Evolutionary conservation across 37 sponge, comb jelly and placozoan species (phyloP).

Genomic region (Eunapius fragilis): DNA sequence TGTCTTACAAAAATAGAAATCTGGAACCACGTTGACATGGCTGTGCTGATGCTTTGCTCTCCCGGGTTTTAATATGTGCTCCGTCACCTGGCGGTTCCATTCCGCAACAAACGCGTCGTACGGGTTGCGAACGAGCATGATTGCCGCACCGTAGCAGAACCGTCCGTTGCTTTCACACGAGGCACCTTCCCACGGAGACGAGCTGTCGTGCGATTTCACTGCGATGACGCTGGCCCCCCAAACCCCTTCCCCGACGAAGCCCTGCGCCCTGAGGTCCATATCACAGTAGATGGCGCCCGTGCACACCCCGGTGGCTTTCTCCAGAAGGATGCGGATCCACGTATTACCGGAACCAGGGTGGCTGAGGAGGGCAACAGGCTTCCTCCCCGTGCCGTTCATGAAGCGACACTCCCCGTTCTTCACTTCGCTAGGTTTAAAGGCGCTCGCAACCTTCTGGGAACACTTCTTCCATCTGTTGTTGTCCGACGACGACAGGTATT

Average conservation of each 20-base stretch:
- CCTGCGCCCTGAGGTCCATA: constrained; percentile 7
- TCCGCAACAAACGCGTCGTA: constrained; percentile 48
- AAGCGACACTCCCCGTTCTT: constrained; percentile 16
- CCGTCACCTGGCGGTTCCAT: constrained; percentile 43
- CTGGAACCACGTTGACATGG: neutral
- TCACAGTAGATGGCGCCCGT: constrained; percentile 63
- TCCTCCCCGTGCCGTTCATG: constrained; percentile 22
- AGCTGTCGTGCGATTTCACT: constrained; percentile 44
- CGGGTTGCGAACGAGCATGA: constrained; percentile 56
- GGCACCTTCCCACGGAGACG: constrained; percentile 26
- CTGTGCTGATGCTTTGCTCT: neutral
- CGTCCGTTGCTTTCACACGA: neutral
- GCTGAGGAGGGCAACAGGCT: constrained; percentile 55
- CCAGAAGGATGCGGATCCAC: constrained; percentile 55
- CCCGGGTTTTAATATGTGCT: neutral
- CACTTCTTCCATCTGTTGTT: neutral
- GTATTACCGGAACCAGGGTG: constrained; percentile 65
- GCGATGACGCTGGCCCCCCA: constrained; percentile 30
- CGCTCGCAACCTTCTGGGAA: neutral
- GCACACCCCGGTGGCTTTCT: constrained; percentile 52
- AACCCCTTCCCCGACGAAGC: constrained; percentile 54
- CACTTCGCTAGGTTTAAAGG: neutral
- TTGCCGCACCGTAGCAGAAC: constrained; percentile 31
- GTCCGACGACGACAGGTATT: neutral
- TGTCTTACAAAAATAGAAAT: neutral